Percentiles rank a stretch among this genome's conserved stretches.
phyloP scores from a whole-genome alignment of 1,140 invertebrate genomes.

The Leucophenga varia region DNA sequence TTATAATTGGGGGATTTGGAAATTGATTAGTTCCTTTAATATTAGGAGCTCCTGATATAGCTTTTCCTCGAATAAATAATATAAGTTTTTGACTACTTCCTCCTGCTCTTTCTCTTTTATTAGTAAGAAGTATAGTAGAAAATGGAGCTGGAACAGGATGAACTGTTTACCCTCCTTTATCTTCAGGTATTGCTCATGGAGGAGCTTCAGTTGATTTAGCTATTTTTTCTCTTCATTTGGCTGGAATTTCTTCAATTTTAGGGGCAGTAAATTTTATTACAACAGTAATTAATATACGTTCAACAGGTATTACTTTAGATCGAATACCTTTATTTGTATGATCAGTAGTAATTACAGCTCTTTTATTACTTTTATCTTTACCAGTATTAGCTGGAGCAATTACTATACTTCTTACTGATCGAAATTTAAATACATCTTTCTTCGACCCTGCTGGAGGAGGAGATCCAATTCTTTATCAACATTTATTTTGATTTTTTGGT shows the following conservation, averaged over 20 bases:
- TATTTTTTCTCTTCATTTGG: slow-evolving; percentile 70
- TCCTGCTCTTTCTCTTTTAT: slow-evolving; percentile 63
- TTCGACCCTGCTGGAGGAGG: no score
- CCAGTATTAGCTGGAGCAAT: slow-evolving; percentile 73
- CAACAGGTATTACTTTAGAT: slow-evolving; percentile 58
- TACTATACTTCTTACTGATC: slow-evolving; percentile 71
- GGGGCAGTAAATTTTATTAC: slow-evolving; percentile 68
- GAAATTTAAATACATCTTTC: no score
- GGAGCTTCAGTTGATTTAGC: slow-evolving; percentile 66
- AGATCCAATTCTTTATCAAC: slow-evolving; percentile 73
- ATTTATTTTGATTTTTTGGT: slow-evolving; percentile 79
- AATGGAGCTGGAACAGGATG: slow-evolving; percentile 67
- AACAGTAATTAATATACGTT: slow-evolving; percentile 64
- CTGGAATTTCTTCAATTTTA: slow-evolving; percentile 69
- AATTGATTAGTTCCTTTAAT: slow-evolving; percentile 76
- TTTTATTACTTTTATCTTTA: slow-evolving; percentile 66
- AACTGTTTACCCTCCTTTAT: slow-evolving; percentile 70
- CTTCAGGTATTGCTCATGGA: slow-evolving; percentile 60
- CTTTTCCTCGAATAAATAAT: slow-evolving; percentile 76
- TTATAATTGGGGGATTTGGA: slow-evolving; percentile 77
- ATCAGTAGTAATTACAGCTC: slow-evolving; percentile 68
- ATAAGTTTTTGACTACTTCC: slow-evolving; percentile 74
- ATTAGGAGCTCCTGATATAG: slow-evolving; percentile 73
- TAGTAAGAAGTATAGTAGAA: slow-evolving; percentile 62
- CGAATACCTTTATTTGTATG: slow-evolving; percentile 65